Evolutionary conservation across 2,113 vertebrate genomes (phyloP), one percentile per base, ranked within the genome.

Genomic region (Sylvicapra grimmia): DNA sequence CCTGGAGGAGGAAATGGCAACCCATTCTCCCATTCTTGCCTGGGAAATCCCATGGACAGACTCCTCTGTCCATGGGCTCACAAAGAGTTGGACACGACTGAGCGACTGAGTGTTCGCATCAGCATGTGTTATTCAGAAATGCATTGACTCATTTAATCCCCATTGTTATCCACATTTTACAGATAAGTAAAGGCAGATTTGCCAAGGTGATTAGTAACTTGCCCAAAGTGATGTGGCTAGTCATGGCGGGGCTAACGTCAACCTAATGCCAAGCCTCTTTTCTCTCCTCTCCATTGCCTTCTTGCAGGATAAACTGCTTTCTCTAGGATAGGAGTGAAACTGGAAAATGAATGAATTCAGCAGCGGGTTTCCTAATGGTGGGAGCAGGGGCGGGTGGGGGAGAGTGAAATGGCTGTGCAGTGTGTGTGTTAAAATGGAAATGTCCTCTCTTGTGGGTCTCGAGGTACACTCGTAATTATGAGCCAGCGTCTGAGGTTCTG

Each of bases 401-500:
- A 72, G 75, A 86, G 2, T 4, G 10, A 12, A 25, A 61, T 27
- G 93, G 53, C 51, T 68, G 90, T 83, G 90, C 89, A 12, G 88
- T 2, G 31, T 16, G 93, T 7, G 0, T 13, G 19, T 49, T 15
- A 68, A 59, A n/a, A 96, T 44, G 83, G 49, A 21, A 25, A 79
- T 88, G 51, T 63, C 90, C 90, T 95, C 29, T 96, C 47, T 31
- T 8, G 68, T 31, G 59, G 96, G 49, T 87, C 6, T 44, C 83
- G 12, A 98, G 98, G 95, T 94, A 94, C 94, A 59, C 80, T 31
- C 44, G 27, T 92, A 96, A 98, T 98, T 98, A 98, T 53, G 96
- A 98, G 94, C 86, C 85, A 89, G 95, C 13, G 29, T 98, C 79
- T 96, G 98, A 98, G 98, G 96, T 98, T 98, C 98, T 98, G 97